phyloP scores from a whole-genome alignment of 2,888 invertebrate species.

The Phaonia tiefii region DNA sequence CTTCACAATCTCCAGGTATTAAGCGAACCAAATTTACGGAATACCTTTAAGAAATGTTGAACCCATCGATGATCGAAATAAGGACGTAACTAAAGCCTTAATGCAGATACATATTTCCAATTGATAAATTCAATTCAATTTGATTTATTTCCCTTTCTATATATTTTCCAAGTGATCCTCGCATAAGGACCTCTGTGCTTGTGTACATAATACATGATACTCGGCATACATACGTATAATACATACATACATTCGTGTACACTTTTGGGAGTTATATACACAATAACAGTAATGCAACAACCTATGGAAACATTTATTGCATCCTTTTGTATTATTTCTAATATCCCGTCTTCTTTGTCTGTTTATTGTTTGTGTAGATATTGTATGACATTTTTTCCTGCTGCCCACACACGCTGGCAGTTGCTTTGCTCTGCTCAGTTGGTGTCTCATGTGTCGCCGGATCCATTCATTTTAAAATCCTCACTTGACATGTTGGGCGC shows the following conservation, averaged over 20 bases:
- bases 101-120: no score
- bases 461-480: conserved; percentile 60
- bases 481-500: conserved; percentile 67
- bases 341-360: conserved; percentile 31
- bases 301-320: conserved; percentile 54
- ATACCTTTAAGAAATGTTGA: no score
- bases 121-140: no score
- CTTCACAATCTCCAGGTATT: no score
- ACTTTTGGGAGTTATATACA: conserved; percentile 3
- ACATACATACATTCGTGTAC: not conserved
- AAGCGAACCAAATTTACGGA: no score
- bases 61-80: no score
- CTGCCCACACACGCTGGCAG: not conserved
- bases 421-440: not conserved
- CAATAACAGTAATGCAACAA: conserved; percentile 49
- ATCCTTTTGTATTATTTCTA: conserved; percentile 48
- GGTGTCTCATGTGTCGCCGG: conserved; percentile 22
- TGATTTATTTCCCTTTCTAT: not conserved
- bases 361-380: conserved; percentile 47
- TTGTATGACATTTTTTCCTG: conserved; percentile 18
- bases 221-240: not conserved
- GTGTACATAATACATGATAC: conserved; percentile 4
- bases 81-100: no score
- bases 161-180: no score
- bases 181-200: no score